Base-by-base conservation (phyloP, 2,113 vertebrate genomes). In the Sander lucioperca region DNA sequence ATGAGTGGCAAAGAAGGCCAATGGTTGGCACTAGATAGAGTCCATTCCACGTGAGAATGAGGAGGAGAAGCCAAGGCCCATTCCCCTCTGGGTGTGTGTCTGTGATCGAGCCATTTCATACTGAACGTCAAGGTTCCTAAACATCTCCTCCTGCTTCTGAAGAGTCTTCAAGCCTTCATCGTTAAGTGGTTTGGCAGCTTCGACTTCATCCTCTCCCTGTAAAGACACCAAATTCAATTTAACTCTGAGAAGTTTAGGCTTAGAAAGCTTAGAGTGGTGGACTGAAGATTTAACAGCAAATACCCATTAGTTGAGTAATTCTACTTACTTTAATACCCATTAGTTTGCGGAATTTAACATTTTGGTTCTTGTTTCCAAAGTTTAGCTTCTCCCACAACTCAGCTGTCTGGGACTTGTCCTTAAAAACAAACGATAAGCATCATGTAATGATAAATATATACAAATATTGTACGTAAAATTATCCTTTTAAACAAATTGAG, bases 331-430 rank as follows among this genome's bases (percentile, higher is more conserved):
- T 99, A 93, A 99, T 99, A 80, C 98, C 98, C 98, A 99, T 99
- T 72, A 99, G 89, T 92, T 99, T 99, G 81, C 98, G 97, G 94
- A 99, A 99, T 94, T 99, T 99, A 39, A 98, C 97, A 83, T 99
- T 99, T 97, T 99, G 98, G 97, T 99, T 97, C 96, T 99, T 99
- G 90, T 99, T 99, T 92, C 98, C 98, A 94, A 99, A 99, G 92
- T 98, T 99, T 3, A 99, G 64, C 58, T 98, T 99, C 90, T 99
- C 98, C 98, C 98, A 99, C 86, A 99, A 96, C 94, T 99, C 98
- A 82, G 97, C 97, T 77, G 98, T 98, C 83, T 99, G 97, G 2
- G 97, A 99, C 89, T 99, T 99, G 89, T 99, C 98, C 98, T 99
- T 83, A 74, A 83, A 89, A 79, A 64, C 19, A 43, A 59, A 45